A percentile compares a stretch with the other conserved stretches of the same genome.
These are phyloP conservation scores for Stenoptilia bipunctidactyla DNA, from an alignment of 2,888 invertebrate genomes.

Conservation along the genomic window DNA sequence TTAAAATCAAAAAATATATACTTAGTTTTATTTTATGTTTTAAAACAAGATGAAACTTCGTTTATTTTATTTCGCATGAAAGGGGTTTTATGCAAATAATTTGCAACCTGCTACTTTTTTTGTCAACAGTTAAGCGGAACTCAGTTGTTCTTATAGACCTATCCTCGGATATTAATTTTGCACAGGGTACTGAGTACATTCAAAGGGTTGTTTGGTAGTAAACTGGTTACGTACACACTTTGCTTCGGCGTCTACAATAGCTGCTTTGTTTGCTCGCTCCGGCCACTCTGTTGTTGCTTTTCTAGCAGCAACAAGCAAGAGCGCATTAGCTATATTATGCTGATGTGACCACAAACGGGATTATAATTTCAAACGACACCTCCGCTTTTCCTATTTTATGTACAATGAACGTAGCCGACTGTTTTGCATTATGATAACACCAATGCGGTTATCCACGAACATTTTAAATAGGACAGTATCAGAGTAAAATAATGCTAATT, in stretches of 20 bases:
- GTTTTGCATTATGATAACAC: slow-evolving; percentile 16
- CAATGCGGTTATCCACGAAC: slow-evolving; percentile 1
- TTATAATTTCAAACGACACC: slow-evolving; percentile 35
- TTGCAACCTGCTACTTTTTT: too few species aligned
- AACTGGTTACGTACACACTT: neutral
- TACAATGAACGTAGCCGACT: neutral
- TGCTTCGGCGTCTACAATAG: slow-evolving; percentile 49
- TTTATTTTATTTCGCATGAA: too few species aligned
- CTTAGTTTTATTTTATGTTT: too few species aligned
- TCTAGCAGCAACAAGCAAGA: slow-evolving; percentile 23
- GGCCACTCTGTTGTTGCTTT: slow-evolving; percentile 22
- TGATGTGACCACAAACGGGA: slow-evolving; percentile 33
- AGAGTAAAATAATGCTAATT: slow-evolving; percentile 3
- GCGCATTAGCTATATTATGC: slow-evolving; percentile 28
- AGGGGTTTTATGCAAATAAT: too few species aligned
- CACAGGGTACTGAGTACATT: neutral
- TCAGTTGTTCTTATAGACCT: too few species aligned
- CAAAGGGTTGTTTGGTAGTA: neutral
- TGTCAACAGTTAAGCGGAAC: too few species aligned
- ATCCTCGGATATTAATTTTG: too few species aligned
- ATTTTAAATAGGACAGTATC: neutral
- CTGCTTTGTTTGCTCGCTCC: slow-evolving; percentile 34
- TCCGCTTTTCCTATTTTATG: slow-evolving; percentile 1
- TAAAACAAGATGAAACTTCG: too few species aligned
- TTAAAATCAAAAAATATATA: neutral